Conservation (phyloP, 2,113 vertebrate genomes). For the Calyptomena viridis region DNA sequence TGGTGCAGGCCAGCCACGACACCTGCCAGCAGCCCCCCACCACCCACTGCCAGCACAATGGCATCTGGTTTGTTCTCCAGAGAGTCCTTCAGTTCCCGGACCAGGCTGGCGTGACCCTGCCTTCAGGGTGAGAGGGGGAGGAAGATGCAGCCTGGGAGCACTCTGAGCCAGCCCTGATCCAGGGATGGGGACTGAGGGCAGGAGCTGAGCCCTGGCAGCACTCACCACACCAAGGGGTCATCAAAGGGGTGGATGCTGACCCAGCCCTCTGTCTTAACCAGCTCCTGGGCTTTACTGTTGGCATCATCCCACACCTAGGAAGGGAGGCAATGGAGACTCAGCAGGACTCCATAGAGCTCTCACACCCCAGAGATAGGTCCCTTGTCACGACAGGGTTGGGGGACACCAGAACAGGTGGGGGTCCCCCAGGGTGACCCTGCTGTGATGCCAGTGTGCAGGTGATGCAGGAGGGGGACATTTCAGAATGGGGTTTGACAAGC, state of each 20-base stretch:
- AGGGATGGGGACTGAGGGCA: fast-evolving
- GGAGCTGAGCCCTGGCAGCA: background rate
- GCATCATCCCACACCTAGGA: slow-evolving; percentile 87
- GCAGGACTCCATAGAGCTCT: background rate
- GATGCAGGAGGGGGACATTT: fast-evolving
- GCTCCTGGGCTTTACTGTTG: slow-evolving; percentile 76
- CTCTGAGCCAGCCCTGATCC: background rate
- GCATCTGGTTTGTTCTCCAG: slow-evolving; percentile 79
- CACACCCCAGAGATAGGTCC: fast-evolving
- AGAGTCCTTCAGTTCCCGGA: slow-evolving; percentile 79
- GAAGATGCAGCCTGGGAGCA: background rate
- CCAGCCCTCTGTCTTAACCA: slow-evolving; percentile 77
- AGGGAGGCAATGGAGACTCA: background rate
- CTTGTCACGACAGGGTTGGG: fast-evolving
- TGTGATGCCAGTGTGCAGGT: fast-evolving
- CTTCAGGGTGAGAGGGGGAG: background rate
- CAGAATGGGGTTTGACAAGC: fast-evolving
- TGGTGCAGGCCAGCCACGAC: slow-evolving; percentile 81
- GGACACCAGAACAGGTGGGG: background rate
- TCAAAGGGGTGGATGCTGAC: slow-evolving; percentile 85
- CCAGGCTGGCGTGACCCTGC: slow-evolving; percentile 86
- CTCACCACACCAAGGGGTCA: slow-evolving; percentile 90
- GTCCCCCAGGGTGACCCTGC: background rate
- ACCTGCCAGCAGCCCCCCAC: slow-evolving; percentile 86
- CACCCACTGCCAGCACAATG: slow-evolving; percentile 86